These are phyloP conservation scores for Scaptodrosophila latifasciaeformis DNA, from an alignment of 2,888 invertebrate genomes.

Conservation along the genomic window DNA sequence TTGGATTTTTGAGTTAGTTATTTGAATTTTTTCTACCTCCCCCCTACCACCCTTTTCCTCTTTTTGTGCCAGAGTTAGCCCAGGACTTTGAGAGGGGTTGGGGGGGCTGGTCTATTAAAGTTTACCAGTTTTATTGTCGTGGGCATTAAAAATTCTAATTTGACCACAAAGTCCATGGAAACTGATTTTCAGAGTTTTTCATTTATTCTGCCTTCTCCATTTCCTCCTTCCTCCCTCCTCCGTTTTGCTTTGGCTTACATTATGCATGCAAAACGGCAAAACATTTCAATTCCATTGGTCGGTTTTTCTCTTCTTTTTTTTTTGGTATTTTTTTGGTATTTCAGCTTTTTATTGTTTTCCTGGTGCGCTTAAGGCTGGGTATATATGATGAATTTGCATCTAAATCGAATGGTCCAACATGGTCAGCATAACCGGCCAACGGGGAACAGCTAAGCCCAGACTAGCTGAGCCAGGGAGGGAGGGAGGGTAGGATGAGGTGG, in stretches of 20 bases:
- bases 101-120: constrained; percentile 11
- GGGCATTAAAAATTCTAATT: constrained; percentile 26
- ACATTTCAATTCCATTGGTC: constrained; percentile 40
- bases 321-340: constrained; percentile 39
- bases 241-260: constrained; percentile 27
- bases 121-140: constrained; percentile 15
- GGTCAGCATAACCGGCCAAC: constrained; percentile 3
- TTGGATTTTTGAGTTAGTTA: constrained; percentile 60
- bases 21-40: constrained; percentile 14
- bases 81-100: background rate
- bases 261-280: constrained; percentile 43
- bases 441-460: constrained; percentile 14
- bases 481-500: constrained; percentile 1
- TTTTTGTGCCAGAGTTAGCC: too few relatives aligned
- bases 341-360: constrained; percentile 42
- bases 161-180: constrained; percentile 16
- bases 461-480: too few relatives aligned
- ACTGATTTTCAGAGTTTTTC: too few relatives aligned
- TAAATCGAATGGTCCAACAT: constrained; percentile 68
- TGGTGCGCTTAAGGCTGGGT: constrained; percentile 39
- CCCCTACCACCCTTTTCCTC: too few relatives aligned
- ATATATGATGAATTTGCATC: constrained; percentile 74
- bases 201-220: too few relatives aligned
- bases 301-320: constrained; percentile 22
- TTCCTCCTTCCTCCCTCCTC: too few relatives aligned